These are phyloP conservation scores for Pollimyrus isidori DNA, from an alignment of 2,113 vertebrate genomes.

Conservation along the genomic window DNA sequence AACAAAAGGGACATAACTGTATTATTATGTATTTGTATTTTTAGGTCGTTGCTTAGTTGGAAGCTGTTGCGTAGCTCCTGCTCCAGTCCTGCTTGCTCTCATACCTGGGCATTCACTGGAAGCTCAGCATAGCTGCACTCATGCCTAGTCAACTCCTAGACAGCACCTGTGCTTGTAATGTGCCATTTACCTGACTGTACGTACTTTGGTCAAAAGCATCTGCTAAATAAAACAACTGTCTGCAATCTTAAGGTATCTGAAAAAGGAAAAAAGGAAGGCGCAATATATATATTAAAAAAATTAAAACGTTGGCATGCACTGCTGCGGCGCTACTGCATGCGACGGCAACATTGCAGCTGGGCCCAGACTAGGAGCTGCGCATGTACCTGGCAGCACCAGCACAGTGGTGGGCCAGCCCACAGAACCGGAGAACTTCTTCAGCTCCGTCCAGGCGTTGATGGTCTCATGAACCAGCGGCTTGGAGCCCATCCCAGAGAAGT, in stretches of 20 bases:
- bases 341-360: background rate
- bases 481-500: constrained; percentile 75
- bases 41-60: background rate
- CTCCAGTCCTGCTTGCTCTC: background rate
- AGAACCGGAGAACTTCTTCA: constrained; percentile 91
- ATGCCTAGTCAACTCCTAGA: background rate
- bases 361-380: background rate
- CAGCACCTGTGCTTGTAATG: background rate
- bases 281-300: background rate
- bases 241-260: background rate
- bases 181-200: background rate
- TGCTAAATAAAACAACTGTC: background rate
- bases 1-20: background rate
- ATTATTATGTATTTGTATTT: background rate
- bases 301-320: background rate
- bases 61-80: background rate
- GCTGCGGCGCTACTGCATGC: no score
- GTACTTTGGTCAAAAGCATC: background rate
- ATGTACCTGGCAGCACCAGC: constrained; percentile 85
- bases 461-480: constrained; percentile 84
- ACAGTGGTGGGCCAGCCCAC: constrained; percentile 90
- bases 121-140: background rate
- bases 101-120: background rate
- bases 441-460: constrained; percentile 94
- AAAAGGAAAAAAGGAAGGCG: background rate